Base-by-base conservation (phyloP, 1,140 invertebrate genomes). In the Drosophila nigromelanica region DNA sequence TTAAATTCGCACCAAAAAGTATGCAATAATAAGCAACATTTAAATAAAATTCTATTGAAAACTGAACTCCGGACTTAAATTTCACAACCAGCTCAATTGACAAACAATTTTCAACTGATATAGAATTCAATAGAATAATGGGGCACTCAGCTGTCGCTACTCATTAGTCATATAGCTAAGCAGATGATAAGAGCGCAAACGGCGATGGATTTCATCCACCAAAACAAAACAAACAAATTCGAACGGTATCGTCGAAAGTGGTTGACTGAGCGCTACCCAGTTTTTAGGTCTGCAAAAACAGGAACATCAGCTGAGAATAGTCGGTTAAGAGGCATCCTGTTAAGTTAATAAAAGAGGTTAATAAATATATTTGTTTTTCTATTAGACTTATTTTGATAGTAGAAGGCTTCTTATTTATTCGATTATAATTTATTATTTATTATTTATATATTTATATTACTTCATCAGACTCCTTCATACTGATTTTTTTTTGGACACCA, bases 171-270 rank as follows among this genome's bases (percentile, higher is more conserved):
- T 3, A 4, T 6, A n/a, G 14, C 47, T 35, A 52, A 54, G 14
- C 27, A 43, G 39, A 15, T 52, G 60, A 54, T 63, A 63, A 54
- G 27, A 30, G 33, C 15, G 14, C 37, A 33, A 62, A 30, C 6
- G 7, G 5, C 7, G 24, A 40, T 6, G 11, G 11, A 55, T 40
- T 47, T 12, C 18, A 47, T 24, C 8, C 42, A 45, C 45, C 45
- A 12, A 47, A 12, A 24, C 5, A 42, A 42, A 27, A 7, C 18
- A 12, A 27, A 27, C 15, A 39, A 54, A 39, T 39, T 3, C 1
- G 15, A 21, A 10, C 4, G 14, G 5, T 39, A 5, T 7, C 0
- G 6, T 42, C 2, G 42, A 45, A 18, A 35, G 6, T 51, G 48
- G 1, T 18, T 24, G 27, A 51, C 48, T 15, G 10, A 3, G 3